Evolutionary conservation across 1,140 invertebrate species (phyloP).

Genomic region (Apis cerana): DNA sequence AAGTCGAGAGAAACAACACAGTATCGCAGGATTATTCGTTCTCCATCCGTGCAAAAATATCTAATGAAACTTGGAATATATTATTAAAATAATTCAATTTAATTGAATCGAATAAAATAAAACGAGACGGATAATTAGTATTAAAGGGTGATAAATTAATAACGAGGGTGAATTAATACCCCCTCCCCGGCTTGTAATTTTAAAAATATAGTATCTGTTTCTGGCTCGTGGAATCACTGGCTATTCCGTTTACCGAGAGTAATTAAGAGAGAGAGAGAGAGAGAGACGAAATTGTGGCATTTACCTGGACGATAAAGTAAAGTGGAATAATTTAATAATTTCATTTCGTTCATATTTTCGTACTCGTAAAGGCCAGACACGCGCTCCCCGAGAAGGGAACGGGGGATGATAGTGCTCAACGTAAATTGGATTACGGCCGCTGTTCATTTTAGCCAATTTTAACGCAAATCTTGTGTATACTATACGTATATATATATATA

Average conservation of each 20-base stretch:
- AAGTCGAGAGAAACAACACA: too few species aligned
- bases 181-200: too few species aligned
- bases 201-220: too few species aligned
- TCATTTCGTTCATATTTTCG: conserved; percentile 37
- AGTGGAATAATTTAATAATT: conserved; percentile 41
- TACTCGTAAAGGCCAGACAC: neutral
- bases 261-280: conserved; percentile 4
- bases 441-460: conserved; percentile 42
- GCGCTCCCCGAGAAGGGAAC: neutral
- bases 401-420: neutral
- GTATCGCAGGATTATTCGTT: too few species aligned
- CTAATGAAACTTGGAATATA: too few species aligned
- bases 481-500: neutral
- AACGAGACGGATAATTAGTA: too few species aligned
- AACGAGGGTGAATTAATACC: too few species aligned
- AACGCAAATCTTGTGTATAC: conserved; percentile 14
- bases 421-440: conserved; percentile 32
- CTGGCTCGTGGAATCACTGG: too few species aligned
- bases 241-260: neutral
- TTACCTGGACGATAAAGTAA: conserved; percentile 3
- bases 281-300: neutral
- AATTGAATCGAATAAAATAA: neutral
- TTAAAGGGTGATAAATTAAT: neutral
- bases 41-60: too few species aligned
- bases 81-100: too few species aligned